Evolutionary conservation across 2,888 invertebrate genomes (phyloP).

Genomic region (Auanema freiburgensis): DNA sequence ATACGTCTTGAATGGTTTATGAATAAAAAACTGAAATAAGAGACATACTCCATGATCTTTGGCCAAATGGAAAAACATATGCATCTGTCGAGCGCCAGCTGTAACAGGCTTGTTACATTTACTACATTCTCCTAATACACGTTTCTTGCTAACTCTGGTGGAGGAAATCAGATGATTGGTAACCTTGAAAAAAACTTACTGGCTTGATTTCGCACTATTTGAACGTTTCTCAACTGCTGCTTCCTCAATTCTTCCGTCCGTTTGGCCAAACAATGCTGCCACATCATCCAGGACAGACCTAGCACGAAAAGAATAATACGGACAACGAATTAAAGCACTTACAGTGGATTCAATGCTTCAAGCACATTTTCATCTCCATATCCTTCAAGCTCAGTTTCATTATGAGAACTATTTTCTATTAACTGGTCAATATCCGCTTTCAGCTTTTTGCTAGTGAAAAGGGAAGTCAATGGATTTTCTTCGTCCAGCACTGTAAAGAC

Average conservation of each 20-base stretch:
- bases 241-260: slow-evolving; percentile 27
- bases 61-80: slow-evolving; percentile 64
- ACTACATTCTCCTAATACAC: slow-evolving; percentile 61
- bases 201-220: slow-evolving; percentile 21
- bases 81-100: slow-evolving; percentile 63
- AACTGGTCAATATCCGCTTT: slow-evolving; percentile 27
- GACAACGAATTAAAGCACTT: slow-evolving; percentile 5
- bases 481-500: background rate
- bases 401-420: slow-evolving; percentile 16
- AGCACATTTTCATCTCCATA: slow-evolving; percentile 26
- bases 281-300: slow-evolving; percentile 48
- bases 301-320: background rate
- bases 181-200: slow-evolving; percentile 10
- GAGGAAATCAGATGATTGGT: background rate
- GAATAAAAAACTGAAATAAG: background rate
- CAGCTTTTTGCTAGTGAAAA: slow-evolving; percentile 26
- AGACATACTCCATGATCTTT: slow-evolving; percentile 53
- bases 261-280: slow-evolving; percentile 41
- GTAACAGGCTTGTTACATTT: slow-evolving; percentile 63
- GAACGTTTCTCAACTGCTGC: background rate
- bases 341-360: slow-evolving; percentile 40
- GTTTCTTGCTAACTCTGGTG: slow-evolving; percentile 51
- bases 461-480: background rate
- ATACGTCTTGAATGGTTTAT: slow-evolving; percentile 44
- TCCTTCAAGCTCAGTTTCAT: slow-evolving; percentile 11